Base-by-base conservation (phyloP, 35 echinoderm and acorn worm species). In the Ptychodera flava region DNA sequence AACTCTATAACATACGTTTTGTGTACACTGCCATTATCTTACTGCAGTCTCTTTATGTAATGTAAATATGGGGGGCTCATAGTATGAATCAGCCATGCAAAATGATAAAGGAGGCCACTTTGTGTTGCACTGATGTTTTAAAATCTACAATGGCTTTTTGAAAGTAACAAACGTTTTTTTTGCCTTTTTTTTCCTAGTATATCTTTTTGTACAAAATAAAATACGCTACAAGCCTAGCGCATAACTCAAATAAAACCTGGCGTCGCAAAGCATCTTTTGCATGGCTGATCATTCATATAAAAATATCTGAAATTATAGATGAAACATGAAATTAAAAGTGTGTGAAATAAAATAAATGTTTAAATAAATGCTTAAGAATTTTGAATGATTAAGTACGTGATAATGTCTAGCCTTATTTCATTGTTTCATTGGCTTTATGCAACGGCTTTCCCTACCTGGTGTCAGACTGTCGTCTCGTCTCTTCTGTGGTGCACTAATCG, bases 401-500 rank as follows among this genome's bases (percentile, higher is more conserved):
- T 6, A 22, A 64, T 64, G 45, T 22, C 45, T 64, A 64, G 45
- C 45, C 45, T 64, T 22, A n/a, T n/a, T n/a, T n/a, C n/a, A n/a
- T n/a, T n/a, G n/a, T n/a, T n/a, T n/a, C n/a, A n/a, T n/a, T n/a
- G n/a, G n/a, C 45, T 12, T 64, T 12, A 12, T 22, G 22, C 45
- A 12, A 64, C 45, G 45, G 6, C 45, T 22, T 64, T 12, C 45
- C 45, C 22, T 64, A 22, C 6, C 45, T 22, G 45, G 45, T 64
- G 45, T 64, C 45, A 64, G 45, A 64, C 45, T 22, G 45, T 64
- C 22, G 45, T 64, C 45, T 64, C 45, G 45, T 64, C 45, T 22
- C 45, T 6, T 22, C 45, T 6, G 45, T 64, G 45, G 22, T 64
- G 45, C 6, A 64, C 6, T 64, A 99, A 91, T 85, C 91, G 91